phyloP scores from a whole-genome alignment of 1,140 invertebrate species.

The Zaprionus capensis region DNA sequence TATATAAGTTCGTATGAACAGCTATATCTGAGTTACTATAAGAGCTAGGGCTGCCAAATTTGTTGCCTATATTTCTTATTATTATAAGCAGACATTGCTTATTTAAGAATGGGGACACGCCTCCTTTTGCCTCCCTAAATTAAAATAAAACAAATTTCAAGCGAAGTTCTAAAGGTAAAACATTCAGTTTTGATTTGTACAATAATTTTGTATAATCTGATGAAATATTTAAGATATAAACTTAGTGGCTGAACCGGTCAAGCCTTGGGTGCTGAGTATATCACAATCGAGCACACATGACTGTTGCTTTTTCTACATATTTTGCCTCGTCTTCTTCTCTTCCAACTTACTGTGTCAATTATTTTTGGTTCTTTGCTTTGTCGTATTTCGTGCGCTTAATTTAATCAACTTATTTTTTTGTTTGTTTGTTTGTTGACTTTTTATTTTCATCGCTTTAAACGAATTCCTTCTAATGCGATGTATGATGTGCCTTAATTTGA shows the following conservation, averaged over 20 bases:
- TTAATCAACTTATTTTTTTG: constrained; percentile 67
- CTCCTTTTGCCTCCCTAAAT: not conserved
- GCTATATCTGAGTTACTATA: not conserved
- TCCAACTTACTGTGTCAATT: constrained; percentile 61
- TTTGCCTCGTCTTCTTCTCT: not conserved
- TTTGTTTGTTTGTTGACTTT: constrained; percentile 23
- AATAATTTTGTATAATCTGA: no score
- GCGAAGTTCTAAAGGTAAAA: no score
- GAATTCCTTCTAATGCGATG: constrained; percentile 21
- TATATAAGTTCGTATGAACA: not conserved
- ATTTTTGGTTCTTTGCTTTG: constrained; percentile 41
- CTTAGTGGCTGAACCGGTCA: not conserved
- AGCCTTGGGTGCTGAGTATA: not conserved
- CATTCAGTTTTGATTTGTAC: no score
- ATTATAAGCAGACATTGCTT: not conserved
- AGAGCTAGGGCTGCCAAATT: not conserved
- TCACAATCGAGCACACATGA: not conserved
- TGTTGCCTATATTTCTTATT: not conserved
- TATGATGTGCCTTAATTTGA: constrained; percentile 5
- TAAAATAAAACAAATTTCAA: not conserved
- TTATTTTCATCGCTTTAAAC: constrained; percentile 66
- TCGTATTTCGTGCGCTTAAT: constrained; percentile 51
- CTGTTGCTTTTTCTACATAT: not conserved
- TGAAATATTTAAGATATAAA: no score
- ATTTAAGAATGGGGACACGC: not conserved